Evolutionary conservation across 2,113 vertebrate genomes (phyloP), one percentile per base, ranked within the genome.

Genomic region (Anolis carolinensis): DNA sequence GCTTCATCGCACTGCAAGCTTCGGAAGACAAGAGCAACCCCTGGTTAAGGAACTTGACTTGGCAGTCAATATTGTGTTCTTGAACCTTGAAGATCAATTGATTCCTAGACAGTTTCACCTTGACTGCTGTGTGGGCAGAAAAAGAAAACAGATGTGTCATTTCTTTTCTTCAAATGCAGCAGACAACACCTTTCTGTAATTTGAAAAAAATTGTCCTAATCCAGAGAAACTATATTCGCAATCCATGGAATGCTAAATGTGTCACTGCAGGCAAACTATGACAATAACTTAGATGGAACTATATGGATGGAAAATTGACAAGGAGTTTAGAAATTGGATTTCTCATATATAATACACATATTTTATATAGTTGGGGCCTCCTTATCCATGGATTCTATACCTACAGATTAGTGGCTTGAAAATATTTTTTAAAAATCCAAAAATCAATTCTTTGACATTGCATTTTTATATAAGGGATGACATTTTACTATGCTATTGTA

Each of bases 1-100:
- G 96, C 79, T 96, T 96, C 74, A 98, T 95, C 44, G 98, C 95
- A 71, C 93, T 96, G 87, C 92, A 94, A 81, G 97, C 97, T 95
- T 98, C 97, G 0, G 97, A 98, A 13, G 97, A 96, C 79, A 98
- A 88, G 25, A 98, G 93, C 0, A 96, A 97, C 0, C 96, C 96
- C 62, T 96, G 97, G 44, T 92, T 96, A 86, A 96, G 94, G 32
- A 98, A 97, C 92, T 98, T 98, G 18, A 98, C 96, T 1, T 95
- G 95, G 11, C 97, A 97, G 79, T 97, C 97, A 23, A 98, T 95
- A 65, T 96, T 93, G 55, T 97, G 96, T 83, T 97, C 96, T 5
- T 95, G 95, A 65, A 96, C 90, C 5, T 95, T 94, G 1, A 86
- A 92, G 2, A 92, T 82, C 30, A 93, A 78, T 81, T 94, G 97